Conservation (phyloP, 2,797 vertebrate species). For the Trachops cirrhosus region DNA sequence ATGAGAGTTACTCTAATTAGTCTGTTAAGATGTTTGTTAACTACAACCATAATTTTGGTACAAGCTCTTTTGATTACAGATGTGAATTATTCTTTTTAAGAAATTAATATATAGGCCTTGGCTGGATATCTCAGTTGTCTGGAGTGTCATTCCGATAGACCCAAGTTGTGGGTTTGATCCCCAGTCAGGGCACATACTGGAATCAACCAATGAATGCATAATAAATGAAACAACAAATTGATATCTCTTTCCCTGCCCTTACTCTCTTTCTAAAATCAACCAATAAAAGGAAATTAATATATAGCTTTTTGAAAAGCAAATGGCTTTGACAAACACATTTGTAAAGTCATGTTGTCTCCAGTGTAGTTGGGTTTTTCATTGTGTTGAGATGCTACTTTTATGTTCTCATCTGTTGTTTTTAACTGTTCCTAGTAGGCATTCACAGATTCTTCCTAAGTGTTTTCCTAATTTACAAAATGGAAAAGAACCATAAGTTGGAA, state of each 20-base stretch:
- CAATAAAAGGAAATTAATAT: neutral
- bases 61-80: neutral
- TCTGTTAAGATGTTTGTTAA: slow-evolving; percentile 21
- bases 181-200: no score
- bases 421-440: neutral
- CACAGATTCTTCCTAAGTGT: neutral
- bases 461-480: neutral
- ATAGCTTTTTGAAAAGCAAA: neutral
- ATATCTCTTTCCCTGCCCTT: no score
- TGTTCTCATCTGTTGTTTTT: neutral
- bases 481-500: neutral
- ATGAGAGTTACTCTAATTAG: neutral
- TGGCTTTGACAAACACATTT: neutral
- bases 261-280: no score
- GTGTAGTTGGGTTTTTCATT: neutral
- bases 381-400: neutral
- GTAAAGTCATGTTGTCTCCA: neutral
- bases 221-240: no score
- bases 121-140: no score
- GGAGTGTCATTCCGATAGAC: no score
- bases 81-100: neutral
- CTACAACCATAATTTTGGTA: neutral
- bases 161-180: no score
- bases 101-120: neutral
- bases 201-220: no score